Conservation (phyloP, 2,888 invertebrate species). For the Orgyia antiqua region DNA sequence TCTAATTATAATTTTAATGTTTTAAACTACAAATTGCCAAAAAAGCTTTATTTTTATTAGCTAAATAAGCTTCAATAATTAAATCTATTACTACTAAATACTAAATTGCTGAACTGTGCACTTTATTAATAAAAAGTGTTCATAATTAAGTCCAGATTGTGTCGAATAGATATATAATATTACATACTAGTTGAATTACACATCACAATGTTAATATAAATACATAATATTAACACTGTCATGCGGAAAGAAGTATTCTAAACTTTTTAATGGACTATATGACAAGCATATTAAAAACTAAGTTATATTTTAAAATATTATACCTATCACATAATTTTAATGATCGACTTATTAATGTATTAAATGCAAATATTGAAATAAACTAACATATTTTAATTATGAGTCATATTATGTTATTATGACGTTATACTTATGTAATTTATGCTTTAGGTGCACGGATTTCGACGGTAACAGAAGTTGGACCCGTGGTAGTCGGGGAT, state of each 20-base stretch:
- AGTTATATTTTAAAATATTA: too few species aligned
- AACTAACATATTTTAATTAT: constrained; percentile 10
- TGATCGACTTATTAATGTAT: constrained; percentile 58
- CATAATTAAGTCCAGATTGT: constrained; percentile 38
- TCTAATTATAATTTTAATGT: constrained; percentile 37
- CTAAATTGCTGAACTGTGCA: constrained; percentile 62
- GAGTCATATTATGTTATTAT: constrained; percentile 15
- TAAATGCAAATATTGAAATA: constrained; percentile 26
- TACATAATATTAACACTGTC: too few species aligned
- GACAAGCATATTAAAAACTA: too few species aligned
- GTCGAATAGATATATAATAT: constrained; percentile 34
- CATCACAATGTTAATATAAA: too few species aligned
- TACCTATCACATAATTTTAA: constrained; percentile 72
- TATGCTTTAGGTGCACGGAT: constrained; percentile 80
- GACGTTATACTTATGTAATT: constrained; percentile 11
- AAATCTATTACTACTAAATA: constrained; percentile 32
- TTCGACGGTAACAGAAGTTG: constrained; percentile 84
- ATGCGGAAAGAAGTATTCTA: too few species aligned
- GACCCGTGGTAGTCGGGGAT: constrained; percentile 62
- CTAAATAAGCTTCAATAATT: constrained; percentile 68
- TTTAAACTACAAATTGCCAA: constrained; percentile 60
- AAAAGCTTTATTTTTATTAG: constrained; percentile 59
- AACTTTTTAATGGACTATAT: too few species aligned
- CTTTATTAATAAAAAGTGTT: constrained; percentile 48
- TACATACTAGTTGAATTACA: constrained; percentile 34